Evolutionary conservation across 2,888 invertebrate genomes (phyloP).

Genomic region (Lathronympha strigana): DNA sequence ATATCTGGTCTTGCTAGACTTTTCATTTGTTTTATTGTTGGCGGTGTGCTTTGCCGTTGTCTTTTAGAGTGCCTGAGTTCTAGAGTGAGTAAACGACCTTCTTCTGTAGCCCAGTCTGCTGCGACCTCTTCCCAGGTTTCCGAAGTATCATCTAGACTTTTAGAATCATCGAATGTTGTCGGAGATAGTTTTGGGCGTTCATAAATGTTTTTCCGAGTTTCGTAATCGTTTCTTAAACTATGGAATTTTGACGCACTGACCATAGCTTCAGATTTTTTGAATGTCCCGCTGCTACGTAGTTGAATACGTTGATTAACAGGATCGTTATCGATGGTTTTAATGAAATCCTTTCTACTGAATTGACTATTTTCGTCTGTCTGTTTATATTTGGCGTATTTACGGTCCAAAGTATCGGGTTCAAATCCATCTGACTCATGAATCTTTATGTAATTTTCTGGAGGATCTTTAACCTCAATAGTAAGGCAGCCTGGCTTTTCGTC

Average conservation of each 20-base stretch:
- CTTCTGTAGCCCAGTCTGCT: conserved; percentile 74
- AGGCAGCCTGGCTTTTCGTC: conserved; percentile 90
- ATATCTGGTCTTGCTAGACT: conserved; percentile 86
- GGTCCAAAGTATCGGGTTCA: conserved; percentile 93
- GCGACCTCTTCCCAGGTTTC: conserved; percentile 65
- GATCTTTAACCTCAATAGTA: conserved; percentile 93
- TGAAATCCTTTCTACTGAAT: conserved; percentile 68
- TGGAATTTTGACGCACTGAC: conserved; percentile 81
- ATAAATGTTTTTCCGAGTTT: conserved; percentile 82
- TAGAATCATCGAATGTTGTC: conserved; percentile 62
- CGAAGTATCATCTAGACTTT: conserved; percentile 59
- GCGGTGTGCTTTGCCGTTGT: conserved; percentile 86
- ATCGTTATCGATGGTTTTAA: conserved; percentile 61
- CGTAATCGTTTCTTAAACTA: conserved; percentile 90
- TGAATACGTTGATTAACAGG: conserved; percentile 82
- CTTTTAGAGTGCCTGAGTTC: conserved; percentile 90
- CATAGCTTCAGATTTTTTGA: conserved; percentile 81
- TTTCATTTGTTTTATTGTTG: conserved; percentile 75
- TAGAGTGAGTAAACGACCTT: conserved; percentile 87
- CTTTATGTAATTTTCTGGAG: conserved; percentile 89
- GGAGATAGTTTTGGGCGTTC: conserved; percentile 69
- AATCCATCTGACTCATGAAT: conserved; percentile 92
- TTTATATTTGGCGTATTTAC: conserved; percentile 86
- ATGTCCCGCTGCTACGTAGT: conserved; percentile 88
- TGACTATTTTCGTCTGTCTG: conserved; percentile 59